These are phyloP conservation scores for Tapirus terrestris DNA, from an alignment of 2,113 vertebrate genomes.

Conservation along the genomic window DNA sequence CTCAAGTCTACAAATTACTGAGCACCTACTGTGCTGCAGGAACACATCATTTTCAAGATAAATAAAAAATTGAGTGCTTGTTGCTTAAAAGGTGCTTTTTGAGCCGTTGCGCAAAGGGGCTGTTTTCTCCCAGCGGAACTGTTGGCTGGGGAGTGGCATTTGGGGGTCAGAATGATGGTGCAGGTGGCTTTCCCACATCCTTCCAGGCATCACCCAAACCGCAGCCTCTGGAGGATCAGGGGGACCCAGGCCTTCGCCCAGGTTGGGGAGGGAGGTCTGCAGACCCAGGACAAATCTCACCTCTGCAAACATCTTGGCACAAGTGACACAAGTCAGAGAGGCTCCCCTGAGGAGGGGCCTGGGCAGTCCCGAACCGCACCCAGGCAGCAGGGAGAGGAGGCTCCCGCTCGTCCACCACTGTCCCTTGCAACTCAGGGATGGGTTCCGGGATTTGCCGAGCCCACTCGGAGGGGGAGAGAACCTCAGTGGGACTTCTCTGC, in stretches of 20 bases:
- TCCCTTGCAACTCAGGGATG: no score
- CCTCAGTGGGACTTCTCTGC: background rate
- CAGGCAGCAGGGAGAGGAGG: background rate
- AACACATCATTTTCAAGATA: background rate
- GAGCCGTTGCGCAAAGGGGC: background rate
- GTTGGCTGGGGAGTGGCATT: background rate
- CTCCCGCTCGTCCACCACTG: rapidly evolving
- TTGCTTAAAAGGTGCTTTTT: background rate
- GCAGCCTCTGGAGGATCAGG: background rate
- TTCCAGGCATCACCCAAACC: background rate
- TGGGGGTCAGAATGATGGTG: background rate
- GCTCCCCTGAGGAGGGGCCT: background rate
- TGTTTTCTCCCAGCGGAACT: background rate
- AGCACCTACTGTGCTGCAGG: background rate
- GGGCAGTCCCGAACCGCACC: background rate
- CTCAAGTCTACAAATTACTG: no score
- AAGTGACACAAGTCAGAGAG: background rate
- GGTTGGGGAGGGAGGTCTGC: rapidly evolving
- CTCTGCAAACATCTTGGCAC: background rate
- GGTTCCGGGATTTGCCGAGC: background rate
- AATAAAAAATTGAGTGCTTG: background rate
- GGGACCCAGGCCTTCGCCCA: background rate
- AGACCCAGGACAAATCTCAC: background rate
- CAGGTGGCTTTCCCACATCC: background rate
- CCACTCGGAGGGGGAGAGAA: background rate